These are phyloP conservation scores for Phaethon lepturus DNA, from an alignment of 2,113 vertebrate genomes.

Conservation along the genomic window DNA sequence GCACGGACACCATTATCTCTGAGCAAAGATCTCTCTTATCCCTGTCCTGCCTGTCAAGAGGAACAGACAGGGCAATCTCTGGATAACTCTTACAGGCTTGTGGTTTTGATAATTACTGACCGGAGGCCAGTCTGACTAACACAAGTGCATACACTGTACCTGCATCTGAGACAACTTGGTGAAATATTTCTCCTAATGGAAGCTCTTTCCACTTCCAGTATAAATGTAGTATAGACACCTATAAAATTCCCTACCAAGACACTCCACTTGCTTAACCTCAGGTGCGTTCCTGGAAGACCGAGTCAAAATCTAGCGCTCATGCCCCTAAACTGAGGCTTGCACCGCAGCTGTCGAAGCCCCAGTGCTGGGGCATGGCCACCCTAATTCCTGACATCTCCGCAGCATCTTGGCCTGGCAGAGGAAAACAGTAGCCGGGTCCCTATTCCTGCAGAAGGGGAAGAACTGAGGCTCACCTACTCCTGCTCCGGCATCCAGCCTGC, in stretches of 20 bases:
- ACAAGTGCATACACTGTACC: background rate
- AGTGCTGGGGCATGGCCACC: background rate
- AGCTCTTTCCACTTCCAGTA: background rate
- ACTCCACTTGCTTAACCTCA: background rate
- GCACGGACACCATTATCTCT: background rate
- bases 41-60: background rate
- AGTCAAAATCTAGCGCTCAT: accelerated
- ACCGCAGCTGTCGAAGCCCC: background rate
- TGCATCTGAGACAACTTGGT: background rate
- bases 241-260: background rate
- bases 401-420: background rate
- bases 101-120: background rate
- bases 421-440: background rate
- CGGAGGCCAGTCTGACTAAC: background rate
- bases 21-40: background rate
- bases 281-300: background rate
- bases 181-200: background rate
- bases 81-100: background rate
- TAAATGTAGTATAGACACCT: background rate
- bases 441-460: accelerated
- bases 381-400: background rate
- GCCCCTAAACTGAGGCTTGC: background rate
- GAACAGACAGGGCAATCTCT: background rate
- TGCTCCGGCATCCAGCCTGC: background rate
- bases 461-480: background rate